Evolutionary conservation across 2,797 vertebrate genomes (phyloP).

Genomic region (Capromys pilorides): DNA sequence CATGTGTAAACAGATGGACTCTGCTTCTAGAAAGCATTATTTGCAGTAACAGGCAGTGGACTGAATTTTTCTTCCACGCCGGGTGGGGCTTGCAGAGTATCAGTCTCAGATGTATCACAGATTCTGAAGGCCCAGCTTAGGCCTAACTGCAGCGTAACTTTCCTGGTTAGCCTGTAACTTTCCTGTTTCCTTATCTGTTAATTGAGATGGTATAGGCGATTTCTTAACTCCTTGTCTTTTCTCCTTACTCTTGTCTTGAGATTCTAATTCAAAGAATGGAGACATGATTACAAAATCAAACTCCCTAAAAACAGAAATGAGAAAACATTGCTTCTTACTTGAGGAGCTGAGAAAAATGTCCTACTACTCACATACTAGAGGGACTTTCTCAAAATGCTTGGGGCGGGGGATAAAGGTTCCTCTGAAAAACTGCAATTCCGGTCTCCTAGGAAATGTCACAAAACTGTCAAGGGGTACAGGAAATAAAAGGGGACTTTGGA

Average conservation of each 20-base stretch:
- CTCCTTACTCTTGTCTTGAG: neutral
- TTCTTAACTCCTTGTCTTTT: neutral
- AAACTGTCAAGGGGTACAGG: neutral
- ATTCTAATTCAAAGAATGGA: neutral
- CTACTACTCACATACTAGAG: neutral
- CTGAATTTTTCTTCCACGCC: neutral
- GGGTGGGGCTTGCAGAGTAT: neutral
- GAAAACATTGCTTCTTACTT: neutral
- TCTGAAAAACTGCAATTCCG: neutral
- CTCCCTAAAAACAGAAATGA: neutral
- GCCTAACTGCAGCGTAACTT: neutral
- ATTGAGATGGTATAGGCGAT: neutral
- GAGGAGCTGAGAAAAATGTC: constrained; percentile 8
- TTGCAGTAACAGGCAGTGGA: neutral
- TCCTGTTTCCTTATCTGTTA: neutral
- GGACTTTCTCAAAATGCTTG: neutral
- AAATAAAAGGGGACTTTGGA: neutral
- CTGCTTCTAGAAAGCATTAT: neutral
- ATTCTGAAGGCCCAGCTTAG: neutral
- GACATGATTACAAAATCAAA: neutral
- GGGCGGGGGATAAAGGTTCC: neutral
- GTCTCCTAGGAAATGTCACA: neutral
- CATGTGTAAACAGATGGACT: neutral
- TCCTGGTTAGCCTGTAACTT: neutral
- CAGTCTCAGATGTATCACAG: neutral